Percentiles rank a stretch among this genome's conserved stretches.
phyloP scores from a whole-genome alignment of 2,113 vertebrate species.

The Larimichthys crocea region DNA sequence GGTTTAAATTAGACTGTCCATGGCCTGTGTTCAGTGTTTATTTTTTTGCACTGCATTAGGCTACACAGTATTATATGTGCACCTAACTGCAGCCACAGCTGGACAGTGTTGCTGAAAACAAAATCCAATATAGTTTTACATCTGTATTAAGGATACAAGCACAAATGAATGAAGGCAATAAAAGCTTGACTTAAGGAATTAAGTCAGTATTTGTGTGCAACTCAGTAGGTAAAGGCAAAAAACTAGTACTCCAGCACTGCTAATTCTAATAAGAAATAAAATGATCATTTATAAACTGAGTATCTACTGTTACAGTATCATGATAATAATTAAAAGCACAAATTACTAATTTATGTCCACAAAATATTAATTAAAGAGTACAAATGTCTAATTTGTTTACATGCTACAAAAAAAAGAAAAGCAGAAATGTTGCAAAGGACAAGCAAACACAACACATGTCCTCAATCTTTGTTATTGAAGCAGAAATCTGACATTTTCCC shows the following conservation, averaged over 20 bases:
- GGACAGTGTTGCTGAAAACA: not conserved
- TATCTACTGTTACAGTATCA: not conserved
- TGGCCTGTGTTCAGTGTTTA: not conserved
- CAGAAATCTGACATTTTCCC: conserved; percentile 30
- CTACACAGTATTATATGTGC: not conserved
- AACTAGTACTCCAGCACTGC: not conserved
- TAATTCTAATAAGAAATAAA: no score
- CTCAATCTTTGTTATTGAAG: conserved; percentile 54
- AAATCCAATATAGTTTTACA: not conserved
- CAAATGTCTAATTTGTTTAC: conserved; percentile 7
- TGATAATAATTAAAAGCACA: not conserved
- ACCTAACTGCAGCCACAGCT: not conserved
- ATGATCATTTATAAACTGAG: not conserved
- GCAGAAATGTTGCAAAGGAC: conserved; percentile 32
- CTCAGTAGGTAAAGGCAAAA: not conserved
- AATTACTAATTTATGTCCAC: not conserved
- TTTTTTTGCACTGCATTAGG: not conserved
- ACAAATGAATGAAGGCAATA: not conserved
- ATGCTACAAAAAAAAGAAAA: conserved; percentile 14
- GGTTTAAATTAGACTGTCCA: no score
- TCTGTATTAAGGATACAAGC: not conserved
- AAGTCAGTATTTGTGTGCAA: not conserved
- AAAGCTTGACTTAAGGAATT: not conserved
- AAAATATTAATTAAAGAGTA: conserved; percentile 1
- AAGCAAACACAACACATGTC: not conserved